Evolutionary conservation across 92 coral and sea anemone species (phyloP).

Genomic region (Ricordea florida): DNA sequence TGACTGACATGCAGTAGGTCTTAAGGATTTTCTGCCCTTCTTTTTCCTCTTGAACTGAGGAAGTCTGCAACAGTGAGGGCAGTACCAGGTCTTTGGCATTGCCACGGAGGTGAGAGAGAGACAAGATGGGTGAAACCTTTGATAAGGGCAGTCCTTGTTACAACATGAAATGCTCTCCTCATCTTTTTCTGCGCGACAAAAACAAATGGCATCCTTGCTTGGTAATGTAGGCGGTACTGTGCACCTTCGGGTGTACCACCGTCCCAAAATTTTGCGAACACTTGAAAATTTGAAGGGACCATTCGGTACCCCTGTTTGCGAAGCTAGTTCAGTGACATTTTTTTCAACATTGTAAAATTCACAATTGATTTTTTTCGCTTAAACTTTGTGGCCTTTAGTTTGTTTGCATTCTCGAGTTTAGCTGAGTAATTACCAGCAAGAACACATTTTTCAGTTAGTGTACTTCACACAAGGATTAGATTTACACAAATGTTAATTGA

Average conservation of each 20-base stretch:
- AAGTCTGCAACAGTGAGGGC: constrained; percentile 46
- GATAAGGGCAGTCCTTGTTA: constrained; percentile 22
- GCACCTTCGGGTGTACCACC: constrained; percentile 46
- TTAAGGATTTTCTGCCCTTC: not conserved
- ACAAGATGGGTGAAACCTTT: constrained; percentile 37
- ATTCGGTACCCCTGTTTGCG: too few relatives aligned
- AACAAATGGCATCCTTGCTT: constrained; percentile 31
- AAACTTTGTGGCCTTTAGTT: too few relatives aligned
- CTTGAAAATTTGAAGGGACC: too few relatives aligned
- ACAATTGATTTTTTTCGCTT: too few relatives aligned
- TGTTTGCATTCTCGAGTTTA: too few relatives aligned
- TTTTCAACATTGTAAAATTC: too few relatives aligned
- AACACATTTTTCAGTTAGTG: too few relatives aligned
- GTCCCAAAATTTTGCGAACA: too few relatives aligned
- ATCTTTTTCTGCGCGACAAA: constrained; percentile 9
- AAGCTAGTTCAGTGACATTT: too few relatives aligned
- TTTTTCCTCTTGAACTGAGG: constrained; percentile 20
- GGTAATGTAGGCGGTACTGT: constrained; percentile 17
- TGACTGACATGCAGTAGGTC: not conserved
- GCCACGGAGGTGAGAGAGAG: constrained; percentile 7
- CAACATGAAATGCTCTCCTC: constrained; percentile 18
- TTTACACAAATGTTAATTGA: too few relatives aligned
- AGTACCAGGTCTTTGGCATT: constrained; percentile 46
- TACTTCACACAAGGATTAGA: too few relatives aligned
- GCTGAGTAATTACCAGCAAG: too few relatives aligned